Base-by-base conservation (phyloP, 2,797 vertebrate genomes). In the Acrossocheilus wenchowensis region DNA sequence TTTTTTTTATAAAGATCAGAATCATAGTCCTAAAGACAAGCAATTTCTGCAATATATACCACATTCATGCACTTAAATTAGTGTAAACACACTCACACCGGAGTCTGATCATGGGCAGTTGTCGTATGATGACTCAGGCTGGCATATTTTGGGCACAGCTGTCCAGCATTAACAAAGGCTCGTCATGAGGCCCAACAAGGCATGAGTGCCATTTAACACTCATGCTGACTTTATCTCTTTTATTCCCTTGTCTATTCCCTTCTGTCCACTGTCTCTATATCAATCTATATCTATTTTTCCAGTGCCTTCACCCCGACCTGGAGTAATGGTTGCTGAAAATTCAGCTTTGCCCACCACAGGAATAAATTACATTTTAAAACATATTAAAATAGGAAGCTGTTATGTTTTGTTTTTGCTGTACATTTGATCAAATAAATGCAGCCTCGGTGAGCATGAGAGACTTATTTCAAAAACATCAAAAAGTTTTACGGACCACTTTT, bases 111-210 rank as follows among this genome's bases (percentile, higher is more conserved):
- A 62, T 9, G 9, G 64, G 88, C 86, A 86, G 81, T 87, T 88
- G 90, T 78, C 87, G 85, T 88, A 87, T 88, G 86, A 90, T 94
- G 94, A 95, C 89, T 94, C 94, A 93, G 92, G 75, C 89, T 85
- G 19, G 43, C 90, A 93, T 83, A 90, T 87, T 92, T 81, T 89
- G 86, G 81, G 86, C 87, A 90, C 93, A 94, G 92, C 90, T 93
- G 94, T 91, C 88, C 82, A 87, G 93, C 90, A 93, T 94, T 94
- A 94, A 87, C 89, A 30, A 88, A 92, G 88, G 84, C 88, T 36
- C 88, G 83, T 82, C 48, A 78, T 89, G 90, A 92, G 90, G 52
- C 80, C 90, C 91, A 54, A 79, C 64, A 81, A 73, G 87, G 86
- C 89, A 91, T 91, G 88, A 88, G 80, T 60, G 81, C 5, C 86